These are phyloP conservation scores for Caenorhabditis brenneri DNA, from an alignment of 1,140 invertebrate species.

Conservation along the genomic window DNA sequence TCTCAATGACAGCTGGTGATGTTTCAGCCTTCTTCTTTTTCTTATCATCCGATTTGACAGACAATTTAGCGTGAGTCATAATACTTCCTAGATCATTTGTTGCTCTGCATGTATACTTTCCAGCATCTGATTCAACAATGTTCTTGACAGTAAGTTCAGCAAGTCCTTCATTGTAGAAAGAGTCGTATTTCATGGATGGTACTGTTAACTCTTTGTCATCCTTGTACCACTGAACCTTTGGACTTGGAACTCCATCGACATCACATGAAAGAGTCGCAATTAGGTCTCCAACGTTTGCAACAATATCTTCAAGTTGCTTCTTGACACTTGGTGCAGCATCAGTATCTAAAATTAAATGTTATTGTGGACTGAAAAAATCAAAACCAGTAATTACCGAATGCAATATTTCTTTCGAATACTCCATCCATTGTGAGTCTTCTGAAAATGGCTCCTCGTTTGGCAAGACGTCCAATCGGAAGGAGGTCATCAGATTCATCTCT, in stretches of 20 bases:
- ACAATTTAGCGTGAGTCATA: constrained; percentile 56
- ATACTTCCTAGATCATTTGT: constrained; percentile 58
- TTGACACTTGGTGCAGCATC: constrained; percentile 51
- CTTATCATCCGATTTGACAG: constrained; percentile 45
- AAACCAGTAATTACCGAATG: constrained; percentile 47
- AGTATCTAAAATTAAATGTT: constrained; percentile 39
- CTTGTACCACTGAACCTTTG: constrained; percentile 52
- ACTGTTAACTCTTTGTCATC: constrained; percentile 50
- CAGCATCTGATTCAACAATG: constrained; percentile 53
- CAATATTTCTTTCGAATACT: constrained; percentile 57
- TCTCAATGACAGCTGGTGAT: constrained; percentile 34
- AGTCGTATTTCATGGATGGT: constrained; percentile 47
- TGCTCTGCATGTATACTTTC: constrained; percentile 55
- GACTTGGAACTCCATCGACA: constrained; percentile 50
- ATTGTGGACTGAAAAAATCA: not conserved
- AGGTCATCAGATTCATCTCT: constrained; percentile 57
- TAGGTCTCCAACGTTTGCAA: constrained; percentile 56
- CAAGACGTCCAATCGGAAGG: constrained; percentile 57
- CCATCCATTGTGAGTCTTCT: constrained; percentile 57
- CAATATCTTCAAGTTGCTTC: constrained; percentile 56
- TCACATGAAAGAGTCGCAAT: constrained; percentile 54
- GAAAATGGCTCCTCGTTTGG: constrained; percentile 58
- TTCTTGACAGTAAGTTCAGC: constrained; percentile 51
- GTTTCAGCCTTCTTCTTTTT: constrained; percentile 51
- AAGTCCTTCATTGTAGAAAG: constrained; percentile 47